Conservation (phyloP, 2,113 vertebrate species). For the Tympanuchus pallidicinctus region DNA sequence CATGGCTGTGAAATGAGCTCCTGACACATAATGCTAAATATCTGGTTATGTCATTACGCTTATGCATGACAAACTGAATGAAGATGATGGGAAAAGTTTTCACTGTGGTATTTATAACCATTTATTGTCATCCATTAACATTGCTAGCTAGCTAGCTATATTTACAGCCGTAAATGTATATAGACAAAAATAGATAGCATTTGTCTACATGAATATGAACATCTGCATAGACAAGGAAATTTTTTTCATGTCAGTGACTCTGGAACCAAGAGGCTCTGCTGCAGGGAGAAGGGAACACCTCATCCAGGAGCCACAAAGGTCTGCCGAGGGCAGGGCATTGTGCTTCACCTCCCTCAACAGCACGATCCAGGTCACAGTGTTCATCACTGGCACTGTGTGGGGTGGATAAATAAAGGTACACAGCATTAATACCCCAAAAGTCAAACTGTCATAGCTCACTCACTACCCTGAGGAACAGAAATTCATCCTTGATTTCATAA, state of each 20-base stretch:
- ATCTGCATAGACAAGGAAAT: background rate
- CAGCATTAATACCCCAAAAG: background rate
- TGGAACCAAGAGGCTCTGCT: background rate
- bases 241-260: background rate
- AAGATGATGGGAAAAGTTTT: background rate
- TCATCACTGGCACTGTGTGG: background rate
- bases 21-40: background rate
- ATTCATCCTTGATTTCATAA: background rate
- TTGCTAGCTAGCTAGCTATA: background rate
- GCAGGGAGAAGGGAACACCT: background rate
- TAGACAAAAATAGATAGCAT: background rate
- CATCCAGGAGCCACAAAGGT: background rate
- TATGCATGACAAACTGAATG: background rate
- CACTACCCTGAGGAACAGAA: background rate
- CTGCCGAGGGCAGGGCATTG: background rate
- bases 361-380: rapidly evolving
- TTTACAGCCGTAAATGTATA: background rate
- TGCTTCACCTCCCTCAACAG: background rate
- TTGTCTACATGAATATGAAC: background rate
- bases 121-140: background rate
- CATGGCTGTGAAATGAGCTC: background rate
- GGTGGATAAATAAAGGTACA: background rate
- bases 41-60: background rate
- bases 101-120: background rate
- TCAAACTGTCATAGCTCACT: background rate